Conservation (phyloP, 2,797 vertebrate species). For the Tadarida brasiliensis region DNA sequence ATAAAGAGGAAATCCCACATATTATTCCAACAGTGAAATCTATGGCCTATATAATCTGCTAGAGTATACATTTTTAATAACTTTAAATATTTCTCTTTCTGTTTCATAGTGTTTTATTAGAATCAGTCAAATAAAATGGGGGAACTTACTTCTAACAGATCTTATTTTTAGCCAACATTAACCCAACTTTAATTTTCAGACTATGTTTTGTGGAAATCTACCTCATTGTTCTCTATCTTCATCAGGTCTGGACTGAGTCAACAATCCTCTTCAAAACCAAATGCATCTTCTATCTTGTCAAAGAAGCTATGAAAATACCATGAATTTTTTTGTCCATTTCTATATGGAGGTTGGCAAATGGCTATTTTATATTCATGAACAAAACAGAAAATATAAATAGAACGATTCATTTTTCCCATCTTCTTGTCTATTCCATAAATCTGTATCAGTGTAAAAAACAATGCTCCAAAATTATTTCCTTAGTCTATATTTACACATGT, state of each 20-base stretch:
- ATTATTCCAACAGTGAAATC: background rate
- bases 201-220: background rate
- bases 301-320: background rate
- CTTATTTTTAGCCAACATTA: background rate
- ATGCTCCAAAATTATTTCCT: background rate
- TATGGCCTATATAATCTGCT: background rate
- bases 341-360: background rate
- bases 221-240: background rate
- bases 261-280: no score
- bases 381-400: background rate
- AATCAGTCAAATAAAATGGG: background rate
- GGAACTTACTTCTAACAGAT: background rate
- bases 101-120: background rate
- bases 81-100: background rate
- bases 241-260: background rate
- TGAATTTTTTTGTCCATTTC: background rate
- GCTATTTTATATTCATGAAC: background rate
- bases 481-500: background rate
- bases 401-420: background rate
- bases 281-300: background rate
- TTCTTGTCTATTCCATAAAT: background rate
- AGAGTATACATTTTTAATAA: background rate
- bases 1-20: background rate
- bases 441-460: background rate
- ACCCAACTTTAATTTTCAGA: background rate